These are phyloP conservation scores for Netelia virgata DNA, from an alignment of 2,888 invertebrate genomes.

Conservation along the genomic window DNA sequence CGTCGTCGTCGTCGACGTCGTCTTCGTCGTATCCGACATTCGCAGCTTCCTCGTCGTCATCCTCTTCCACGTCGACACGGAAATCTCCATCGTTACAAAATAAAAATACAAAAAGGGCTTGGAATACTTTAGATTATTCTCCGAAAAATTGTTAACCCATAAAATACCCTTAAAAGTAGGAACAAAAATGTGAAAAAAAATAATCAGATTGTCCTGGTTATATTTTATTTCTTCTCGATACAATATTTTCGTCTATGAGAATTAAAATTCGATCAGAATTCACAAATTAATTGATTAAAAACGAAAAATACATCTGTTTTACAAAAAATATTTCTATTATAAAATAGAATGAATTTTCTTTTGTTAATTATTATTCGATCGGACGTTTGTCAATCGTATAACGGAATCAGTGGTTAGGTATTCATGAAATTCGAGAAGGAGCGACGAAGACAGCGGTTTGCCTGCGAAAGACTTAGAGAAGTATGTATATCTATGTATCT, in stretches of 20 bases:
- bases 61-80: conserved; percentile 12
- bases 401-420: too few species aligned
- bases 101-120: not conserved
- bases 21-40: conserved; percentile 40
- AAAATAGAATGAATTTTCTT: too few species aligned
- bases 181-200: not conserved
- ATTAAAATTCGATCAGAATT: too few species aligned
- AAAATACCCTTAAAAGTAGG: not conserved
- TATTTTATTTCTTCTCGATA: too few species aligned
- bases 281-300: too few species aligned
- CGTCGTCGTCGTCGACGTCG: conserved; percentile 36
- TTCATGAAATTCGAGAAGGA: not conserved
- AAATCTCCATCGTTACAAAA: not conserved
- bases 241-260: too few species aligned
- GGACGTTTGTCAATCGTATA: too few species aligned
- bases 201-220: too few species aligned
- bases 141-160: not conserved
- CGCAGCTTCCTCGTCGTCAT: conserved; percentile 34
- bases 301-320: too few species aligned
- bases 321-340: too few species aligned
- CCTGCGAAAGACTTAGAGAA: not conserved
- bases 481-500: not conserved
- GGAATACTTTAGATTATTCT: not conserved
- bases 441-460: not conserved
- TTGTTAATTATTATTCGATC: too few species aligned